Base-by-base conservation (phyloP, 2,888 invertebrate genomes). In the Microctonus aethiopoides region DNA sequence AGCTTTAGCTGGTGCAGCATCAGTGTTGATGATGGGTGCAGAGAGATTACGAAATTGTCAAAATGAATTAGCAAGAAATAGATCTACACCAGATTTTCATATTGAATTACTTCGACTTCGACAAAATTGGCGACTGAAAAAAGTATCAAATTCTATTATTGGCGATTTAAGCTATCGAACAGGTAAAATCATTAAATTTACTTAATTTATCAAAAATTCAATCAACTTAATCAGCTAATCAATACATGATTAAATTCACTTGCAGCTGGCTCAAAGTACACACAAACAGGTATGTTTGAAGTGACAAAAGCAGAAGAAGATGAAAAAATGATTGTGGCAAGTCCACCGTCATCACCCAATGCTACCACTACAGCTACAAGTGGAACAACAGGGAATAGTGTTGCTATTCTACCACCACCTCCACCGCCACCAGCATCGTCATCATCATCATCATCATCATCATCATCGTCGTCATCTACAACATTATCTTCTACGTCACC, bases 101-200 rank as follows among this genome's bases (percentile, higher is more conserved):
- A 94, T 96, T 68, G 98, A 98, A 83, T 87, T 98, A 67, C 85
- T 98, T 29, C 89, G 95, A 70, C 88, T 98, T 57, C 87, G 98
- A 46, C 97, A 98, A 83, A 96, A 96, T 83, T 98, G 98, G 98
- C 89, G 98, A 59, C 87, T 98, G n/a, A 97, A 98, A 84, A 98
- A 98, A 88, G 96, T 97, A 0, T 96, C 96, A 0, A 97, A 96
- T 84, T 93, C 95, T 0, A 98, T 98, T 69, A 94, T 98, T 65
- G 98, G 98, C 0, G 98, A 98, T 87, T 90, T 98, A 6, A 98
- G 98, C 85, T 98, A 98, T 83, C 91, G 96, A 73, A 97, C 97
- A 79, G 90, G 90, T 90, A 76, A 62, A 52, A 29, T 41, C 24
- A 36, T 67, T 11, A 52, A 59, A 62, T 41, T 71, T 41, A 26